Conservation (phyloP, 2,888 invertebrate species). For the Steinernema carpocapsae region DNA sequence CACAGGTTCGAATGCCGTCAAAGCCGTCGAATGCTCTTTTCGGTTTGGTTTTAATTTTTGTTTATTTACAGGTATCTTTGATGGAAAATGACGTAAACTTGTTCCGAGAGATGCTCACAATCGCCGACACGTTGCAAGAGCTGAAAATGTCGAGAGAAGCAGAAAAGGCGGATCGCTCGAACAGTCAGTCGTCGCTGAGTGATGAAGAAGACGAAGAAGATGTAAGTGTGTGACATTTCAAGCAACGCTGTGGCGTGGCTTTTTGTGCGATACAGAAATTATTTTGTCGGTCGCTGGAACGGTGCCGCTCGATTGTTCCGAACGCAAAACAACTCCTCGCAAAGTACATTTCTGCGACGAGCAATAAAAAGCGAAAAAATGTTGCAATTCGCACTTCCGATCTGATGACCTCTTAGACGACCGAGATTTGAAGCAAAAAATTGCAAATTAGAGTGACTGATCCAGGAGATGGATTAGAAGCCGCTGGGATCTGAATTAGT, state of each 20-base stretch:
- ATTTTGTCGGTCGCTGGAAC: neutral
- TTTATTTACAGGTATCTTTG: conserved; percentile 62
- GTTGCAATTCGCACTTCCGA: too few species aligned
- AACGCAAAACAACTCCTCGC: too few species aligned
- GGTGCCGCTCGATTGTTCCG: neutral
- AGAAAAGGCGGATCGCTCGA: conserved; percentile 19
- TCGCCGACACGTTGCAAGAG: conserved; percentile 57
- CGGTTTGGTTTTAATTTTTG: too few species aligned
- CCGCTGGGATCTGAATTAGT: too few species aligned
- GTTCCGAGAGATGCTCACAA: conserved; percentile 63
- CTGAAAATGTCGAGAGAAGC: conserved; percentile 37
- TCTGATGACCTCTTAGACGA: too few species aligned
- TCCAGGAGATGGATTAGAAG: too few species aligned
- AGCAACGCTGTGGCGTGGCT: neutral
- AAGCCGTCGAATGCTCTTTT: too few species aligned
- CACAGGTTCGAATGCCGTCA: too few species aligned
- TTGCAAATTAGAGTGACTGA: too few species aligned
- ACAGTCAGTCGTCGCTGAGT: conserved; percentile 24
- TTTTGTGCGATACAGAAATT: neutral
- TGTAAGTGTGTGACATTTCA: neutral
- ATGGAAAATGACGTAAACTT: conserved; percentile 68
- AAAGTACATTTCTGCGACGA: too few species aligned
- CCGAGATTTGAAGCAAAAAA: too few species aligned
- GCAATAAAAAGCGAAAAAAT: too few species aligned
- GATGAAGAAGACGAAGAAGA: conserved; percentile 42